These are phyloP conservation scores for Helostoma temminkii DNA, from an alignment of 2,797 vertebrate species.

Conservation along the genomic window DNA sequence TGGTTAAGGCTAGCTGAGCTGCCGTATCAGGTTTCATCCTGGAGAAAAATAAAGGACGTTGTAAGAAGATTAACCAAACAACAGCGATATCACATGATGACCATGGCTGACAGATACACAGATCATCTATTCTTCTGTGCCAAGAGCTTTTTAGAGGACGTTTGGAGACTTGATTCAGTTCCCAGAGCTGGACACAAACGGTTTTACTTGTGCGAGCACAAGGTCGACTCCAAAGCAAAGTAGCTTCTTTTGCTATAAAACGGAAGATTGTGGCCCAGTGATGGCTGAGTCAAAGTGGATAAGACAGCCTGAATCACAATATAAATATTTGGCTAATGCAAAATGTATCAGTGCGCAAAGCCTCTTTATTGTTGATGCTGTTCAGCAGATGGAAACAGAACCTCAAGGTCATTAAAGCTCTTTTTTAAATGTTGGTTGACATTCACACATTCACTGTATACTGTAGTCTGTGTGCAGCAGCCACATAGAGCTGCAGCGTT, in stretches of 20 bases:
- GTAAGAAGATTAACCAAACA: slow-evolving; percentile 68
- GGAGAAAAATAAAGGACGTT: slow-evolving; percentile 56
- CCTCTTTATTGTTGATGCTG: background rate
- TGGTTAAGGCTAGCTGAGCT: slow-evolving; percentile 69
- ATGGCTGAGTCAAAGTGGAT: slow-evolving; percentile 19
- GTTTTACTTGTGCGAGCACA: slow-evolving; percentile 4
- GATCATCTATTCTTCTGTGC: slow-evolving; percentile 44
- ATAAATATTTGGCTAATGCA: slow-evolving; percentile 17
- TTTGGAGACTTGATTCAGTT: slow-evolving; percentile 6
- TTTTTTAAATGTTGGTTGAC: slow-evolving; percentile 4
- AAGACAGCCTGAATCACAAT: slow-evolving; percentile 27
- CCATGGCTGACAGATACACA: slow-evolving; percentile 21
- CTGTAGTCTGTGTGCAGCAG: background rate
- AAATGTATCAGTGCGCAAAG: too few relatives aligned
- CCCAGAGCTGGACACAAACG: slow-evolving; percentile 12
- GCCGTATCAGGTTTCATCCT: slow-evolving; percentile 71
- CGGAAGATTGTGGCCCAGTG: slow-evolving; percentile 7
- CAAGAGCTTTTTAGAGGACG: slow-evolving; percentile 29
- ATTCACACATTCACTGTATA: background rate
- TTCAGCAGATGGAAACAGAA: slow-evolving; percentile 1
- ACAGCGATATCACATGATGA: slow-evolving; percentile 66
- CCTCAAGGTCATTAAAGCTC: slow-evolving; percentile 4
- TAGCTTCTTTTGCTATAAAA: slow-evolving; percentile 7
- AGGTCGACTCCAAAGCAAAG: slow-evolving; percentile 10
- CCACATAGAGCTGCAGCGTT: background rate